Evolutionary conservation across 2,888 invertebrate genomes (phyloP).

Genomic region (Gandaritis pyraliata): DNA sequence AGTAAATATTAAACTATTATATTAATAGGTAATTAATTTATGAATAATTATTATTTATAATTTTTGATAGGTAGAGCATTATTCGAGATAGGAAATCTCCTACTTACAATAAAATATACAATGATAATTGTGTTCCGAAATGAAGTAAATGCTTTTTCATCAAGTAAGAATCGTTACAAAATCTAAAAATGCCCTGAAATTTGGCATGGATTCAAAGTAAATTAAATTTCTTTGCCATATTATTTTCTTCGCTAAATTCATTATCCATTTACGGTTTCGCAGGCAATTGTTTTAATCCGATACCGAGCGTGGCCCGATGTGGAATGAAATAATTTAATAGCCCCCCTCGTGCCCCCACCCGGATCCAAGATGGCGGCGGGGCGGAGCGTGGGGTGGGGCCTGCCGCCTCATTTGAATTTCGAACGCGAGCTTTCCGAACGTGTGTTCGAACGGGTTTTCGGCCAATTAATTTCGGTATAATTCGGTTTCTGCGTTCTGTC

Average conservation of each 20-base stretch:
- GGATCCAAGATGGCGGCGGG: slow-evolving; percentile 81
- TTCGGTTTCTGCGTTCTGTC: slow-evolving; percentile 69
- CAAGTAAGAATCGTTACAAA: slow-evolving; percentile 16
- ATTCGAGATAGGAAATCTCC: too few species aligned
- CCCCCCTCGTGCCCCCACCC: slow-evolving; percentile 67
- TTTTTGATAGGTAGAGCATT: too few species aligned
- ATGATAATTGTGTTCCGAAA: neutral
- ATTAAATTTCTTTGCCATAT: slow-evolving; percentile 74
- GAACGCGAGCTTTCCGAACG: slow-evolving; percentile 80
- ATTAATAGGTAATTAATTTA: too few species aligned
- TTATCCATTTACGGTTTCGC: slow-evolving; percentile 82
- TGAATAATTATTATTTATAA: too few species aligned
- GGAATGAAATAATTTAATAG: slow-evolving; percentile 84
- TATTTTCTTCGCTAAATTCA: slow-evolving; percentile 81
- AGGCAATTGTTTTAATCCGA: slow-evolving; percentile 84
- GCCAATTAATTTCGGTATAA: slow-evolving; percentile 81
- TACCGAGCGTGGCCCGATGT: slow-evolving; percentile 79
- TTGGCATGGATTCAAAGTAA: slow-evolving; percentile 44
- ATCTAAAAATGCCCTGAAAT: slow-evolving; percentile 33
- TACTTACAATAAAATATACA: too few species aligned
- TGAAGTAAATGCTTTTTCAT: neutral
- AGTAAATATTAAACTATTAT: too few species aligned
- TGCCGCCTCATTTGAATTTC: slow-evolving; percentile 84
- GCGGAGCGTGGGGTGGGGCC: slow-evolving; percentile 78
- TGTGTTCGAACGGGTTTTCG: slow-evolving; percentile 80